Conservation (phyloP, 2,888 invertebrate species). For the Parelbella ahira region DNA sequence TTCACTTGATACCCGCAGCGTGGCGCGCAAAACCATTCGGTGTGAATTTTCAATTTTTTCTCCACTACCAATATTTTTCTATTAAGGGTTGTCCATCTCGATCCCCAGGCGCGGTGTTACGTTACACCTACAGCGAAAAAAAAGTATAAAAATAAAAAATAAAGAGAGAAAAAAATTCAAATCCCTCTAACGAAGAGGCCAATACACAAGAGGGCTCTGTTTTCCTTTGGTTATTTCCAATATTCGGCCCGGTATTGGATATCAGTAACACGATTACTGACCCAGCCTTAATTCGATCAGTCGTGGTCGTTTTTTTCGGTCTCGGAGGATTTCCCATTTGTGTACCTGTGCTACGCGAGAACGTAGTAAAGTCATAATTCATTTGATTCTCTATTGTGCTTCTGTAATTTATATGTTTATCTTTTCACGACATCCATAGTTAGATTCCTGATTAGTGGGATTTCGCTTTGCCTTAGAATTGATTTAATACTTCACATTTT, state of each 20-base stretch:
- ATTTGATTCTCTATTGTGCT: constrained; percentile 23
- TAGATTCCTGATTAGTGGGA: no score
- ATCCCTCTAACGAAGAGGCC: constrained; percentile 74
- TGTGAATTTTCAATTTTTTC: constrained; percentile 64
- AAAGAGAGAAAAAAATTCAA: constrained; percentile 54
- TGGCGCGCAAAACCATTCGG: constrained; percentile 36
- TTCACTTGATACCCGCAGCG: constrained; percentile 18
- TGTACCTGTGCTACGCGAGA: constrained; percentile 45
- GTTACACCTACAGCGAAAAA: constrained; percentile 68
- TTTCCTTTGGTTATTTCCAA: constrained; percentile 68
- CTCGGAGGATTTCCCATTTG: constrained; percentile 40
- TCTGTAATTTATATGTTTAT: constrained; percentile 3
- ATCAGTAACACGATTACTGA: constrained; percentile 79
- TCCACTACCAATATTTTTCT: constrained; percentile 64
- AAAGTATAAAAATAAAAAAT: constrained; percentile 27
- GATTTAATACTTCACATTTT: no score
- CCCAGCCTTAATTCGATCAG: constrained; percentile 76
- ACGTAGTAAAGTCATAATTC: constrained; percentile 34
- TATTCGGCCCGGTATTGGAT: constrained; percentile 68
- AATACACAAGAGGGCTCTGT: constrained; percentile 71
- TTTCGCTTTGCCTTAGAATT: no score
- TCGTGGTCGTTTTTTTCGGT: constrained; percentile 56
- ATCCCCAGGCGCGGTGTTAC: constrained; percentile 58
- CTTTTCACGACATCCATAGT: neutral
- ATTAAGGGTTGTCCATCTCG: constrained; percentile 70